Evolutionary conservation across 2,113 vertebrate genomes (phyloP).

Genomic region (Lepus americanus): DNA sequence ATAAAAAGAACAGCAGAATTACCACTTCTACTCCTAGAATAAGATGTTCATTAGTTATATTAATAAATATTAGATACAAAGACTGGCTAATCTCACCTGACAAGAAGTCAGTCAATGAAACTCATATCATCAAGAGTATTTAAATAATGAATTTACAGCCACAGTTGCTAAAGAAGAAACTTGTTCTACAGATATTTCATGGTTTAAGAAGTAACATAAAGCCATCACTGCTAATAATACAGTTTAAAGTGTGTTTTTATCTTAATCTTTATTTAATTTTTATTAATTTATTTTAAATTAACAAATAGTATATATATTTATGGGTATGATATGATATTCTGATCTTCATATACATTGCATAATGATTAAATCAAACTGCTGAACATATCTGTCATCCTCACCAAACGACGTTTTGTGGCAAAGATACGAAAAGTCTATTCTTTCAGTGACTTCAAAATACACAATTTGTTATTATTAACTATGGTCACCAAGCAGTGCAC

Average conservation of each 20-base stretch:
- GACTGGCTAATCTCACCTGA: neutral
- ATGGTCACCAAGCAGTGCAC: neutral
- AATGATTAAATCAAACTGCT: neutral
- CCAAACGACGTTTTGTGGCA: too few relatives aligned
- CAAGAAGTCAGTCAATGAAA: neutral
- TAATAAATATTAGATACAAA: conserved; percentile 25
- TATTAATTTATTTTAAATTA: neutral
- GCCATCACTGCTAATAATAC: neutral
- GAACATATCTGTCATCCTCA: neutral
- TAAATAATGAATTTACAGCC: neutral
- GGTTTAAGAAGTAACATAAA: conserved; percentile 44
- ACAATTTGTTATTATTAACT: neutral
- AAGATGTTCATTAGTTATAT: neutral
- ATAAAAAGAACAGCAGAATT: neutral
- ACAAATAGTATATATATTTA: neutral
- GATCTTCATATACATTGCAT: neutral
- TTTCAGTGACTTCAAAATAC: neutral
- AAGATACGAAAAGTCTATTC: neutral
- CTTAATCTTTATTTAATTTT: neutral
- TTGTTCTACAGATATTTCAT: neutral
- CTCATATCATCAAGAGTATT: conserved; percentile 9
- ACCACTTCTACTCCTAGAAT: neutral
- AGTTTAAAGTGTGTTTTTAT: conserved; percentile 16
- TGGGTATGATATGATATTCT: neutral
- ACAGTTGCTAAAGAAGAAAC: neutral